Evolutionary conservation across 2,797 vertebrate genomes (phyloP).

Genomic region (Peromyscus nudipes): DNA sequence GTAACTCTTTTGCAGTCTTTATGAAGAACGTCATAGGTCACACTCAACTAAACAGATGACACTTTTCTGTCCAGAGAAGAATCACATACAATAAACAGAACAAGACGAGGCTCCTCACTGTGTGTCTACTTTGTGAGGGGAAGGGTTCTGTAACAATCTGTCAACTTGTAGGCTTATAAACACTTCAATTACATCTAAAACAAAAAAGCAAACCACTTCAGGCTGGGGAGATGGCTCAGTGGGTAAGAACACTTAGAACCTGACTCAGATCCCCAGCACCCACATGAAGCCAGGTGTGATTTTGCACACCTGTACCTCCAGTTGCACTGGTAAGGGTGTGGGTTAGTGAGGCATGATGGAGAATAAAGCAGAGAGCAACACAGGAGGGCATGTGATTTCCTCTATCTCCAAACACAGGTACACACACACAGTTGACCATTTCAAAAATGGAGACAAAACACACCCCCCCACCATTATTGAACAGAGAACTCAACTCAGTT

Average conservation of each 20-base stretch:
- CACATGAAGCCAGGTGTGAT: neutral
- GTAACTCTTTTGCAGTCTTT: neutral
- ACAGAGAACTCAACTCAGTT: constrained; percentile 54
- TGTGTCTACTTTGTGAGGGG: neutral
- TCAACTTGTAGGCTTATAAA: constrained; percentile 14
- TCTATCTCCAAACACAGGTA: neutral
- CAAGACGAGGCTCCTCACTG: neutral
- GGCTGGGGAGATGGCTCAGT: neutral
- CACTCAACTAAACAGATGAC: neutral
- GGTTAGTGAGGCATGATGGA: too few relatives aligned
- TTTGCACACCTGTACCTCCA: neutral
- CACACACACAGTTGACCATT: neutral
- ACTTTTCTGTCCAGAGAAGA: constrained; percentile 1
- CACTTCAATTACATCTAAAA: constrained; percentile 49
- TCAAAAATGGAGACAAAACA: neutral
- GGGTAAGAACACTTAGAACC: neutral
- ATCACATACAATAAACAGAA: neutral
- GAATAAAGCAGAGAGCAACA: neutral
- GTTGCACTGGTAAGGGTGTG: neutral
- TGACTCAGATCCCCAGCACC: neutral
- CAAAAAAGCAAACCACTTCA: neutral
- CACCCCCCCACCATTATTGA: neutral
- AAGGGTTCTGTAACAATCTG: neutral
- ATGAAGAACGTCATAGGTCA: neutral
- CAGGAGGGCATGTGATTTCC: neutral